Base-by-base conservation (phyloP, 2,888 invertebrate species). In the Acrocyrtus sp. region DNA sequence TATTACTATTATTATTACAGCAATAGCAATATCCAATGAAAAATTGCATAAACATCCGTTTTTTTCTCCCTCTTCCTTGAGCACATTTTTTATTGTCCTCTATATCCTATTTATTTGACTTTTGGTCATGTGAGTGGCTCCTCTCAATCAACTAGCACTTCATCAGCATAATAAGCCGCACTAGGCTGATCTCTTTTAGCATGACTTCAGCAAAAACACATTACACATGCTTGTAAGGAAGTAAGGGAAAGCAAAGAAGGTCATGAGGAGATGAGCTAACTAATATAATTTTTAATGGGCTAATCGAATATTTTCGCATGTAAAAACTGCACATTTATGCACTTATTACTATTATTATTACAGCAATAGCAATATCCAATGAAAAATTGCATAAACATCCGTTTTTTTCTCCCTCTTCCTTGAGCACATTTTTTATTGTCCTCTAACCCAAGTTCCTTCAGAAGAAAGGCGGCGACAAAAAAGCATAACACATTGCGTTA, bases 1-100 rank as follows among this genome's bases (percentile, higher is more conserved):
- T n/a, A n/a, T n/a, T n/a, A n/a, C n/a, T n/a, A n/a, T n/a, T n/a
- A n/a, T n/a, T n/a, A n/a, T 34, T 34, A 34, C 34, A 34, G 34
- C 34, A 34, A 34, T 8, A 34, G 34, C 5, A 34, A 50, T 50
- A 51, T 22, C 39, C 53, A 51, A 41, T 50, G 12, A 12, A 50
- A 50, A 62, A 47, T 51, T 62, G 24, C 53, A 62, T 62, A 62
- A 63, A 63, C 63, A 63, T 63, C 63, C 63, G 53, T 27, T 53
- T 19, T 63, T 24, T 26, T 34, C 12, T n/a, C n/a, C n/a, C n/a
- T n/a, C n/a, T n/a, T n/a, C n/a, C n/a, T 34, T 34, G 5, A 34
- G 5, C 34, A 34, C 34, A 8, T 34, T 34, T 34, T 34, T 34
- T 12, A 34, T 34, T n/a, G n/a, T n/a, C n/a, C n/a, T n/a, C n/a